A percentile compares a stretch with the other conserved stretches of the same genome.
Evolutionary conservation across 2,888 invertebrate species (phyloP).

Genomic region (Oscheius sp.): DNA sequence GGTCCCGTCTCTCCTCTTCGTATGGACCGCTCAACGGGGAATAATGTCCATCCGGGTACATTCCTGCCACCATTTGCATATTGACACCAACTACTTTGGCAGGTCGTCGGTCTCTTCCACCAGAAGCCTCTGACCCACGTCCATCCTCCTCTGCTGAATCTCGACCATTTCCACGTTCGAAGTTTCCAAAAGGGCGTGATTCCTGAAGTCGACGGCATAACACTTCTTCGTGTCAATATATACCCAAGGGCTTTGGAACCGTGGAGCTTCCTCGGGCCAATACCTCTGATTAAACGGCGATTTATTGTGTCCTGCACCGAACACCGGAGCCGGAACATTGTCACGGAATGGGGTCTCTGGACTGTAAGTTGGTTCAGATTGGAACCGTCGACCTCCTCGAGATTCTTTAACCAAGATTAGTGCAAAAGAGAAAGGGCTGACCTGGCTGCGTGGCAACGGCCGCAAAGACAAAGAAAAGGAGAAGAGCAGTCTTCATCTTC

Average conservation of each 20-base stretch:
- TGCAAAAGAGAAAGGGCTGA: background rate
- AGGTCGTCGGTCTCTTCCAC: conserved; percentile 18
- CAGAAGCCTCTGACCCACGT: conserved; percentile 36
- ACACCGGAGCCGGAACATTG: conserved; percentile 25
- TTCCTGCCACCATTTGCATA: conserved; percentile 59
- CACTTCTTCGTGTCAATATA: too few relatives aligned
- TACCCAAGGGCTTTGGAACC: conserved; percentile 20
- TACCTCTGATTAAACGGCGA: conserved; percentile 2
- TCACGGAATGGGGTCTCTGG: conserved; percentile 48
- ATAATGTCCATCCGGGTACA: conserved; percentile 42
- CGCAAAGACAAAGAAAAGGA: conserved; percentile 8
- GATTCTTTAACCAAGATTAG: conserved; percentile 10
- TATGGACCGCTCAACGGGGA: conserved; percentile 27
- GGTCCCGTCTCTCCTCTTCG: conserved; percentile 17
- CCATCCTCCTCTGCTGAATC: conserved; percentile 34
- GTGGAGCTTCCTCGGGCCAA: conserved; percentile 11
- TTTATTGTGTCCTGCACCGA: conserved; percentile 20
- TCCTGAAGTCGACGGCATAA: background rate
- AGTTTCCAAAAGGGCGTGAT: conserved; percentile 25
- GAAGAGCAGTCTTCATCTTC: conserved; percentile 7
- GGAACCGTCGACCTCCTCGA: background rate
- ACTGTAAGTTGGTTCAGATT: conserved; percentile 45
- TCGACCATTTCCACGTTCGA: conserved; percentile 27
- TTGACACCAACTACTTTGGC: conserved; percentile 52
- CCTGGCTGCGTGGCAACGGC: conserved; percentile 19